These are phyloP conservation scores for Maconellicoccus hirsutus DNA, from an alignment of 1,140 invertebrate genomes.

Conservation along the genomic window DNA sequence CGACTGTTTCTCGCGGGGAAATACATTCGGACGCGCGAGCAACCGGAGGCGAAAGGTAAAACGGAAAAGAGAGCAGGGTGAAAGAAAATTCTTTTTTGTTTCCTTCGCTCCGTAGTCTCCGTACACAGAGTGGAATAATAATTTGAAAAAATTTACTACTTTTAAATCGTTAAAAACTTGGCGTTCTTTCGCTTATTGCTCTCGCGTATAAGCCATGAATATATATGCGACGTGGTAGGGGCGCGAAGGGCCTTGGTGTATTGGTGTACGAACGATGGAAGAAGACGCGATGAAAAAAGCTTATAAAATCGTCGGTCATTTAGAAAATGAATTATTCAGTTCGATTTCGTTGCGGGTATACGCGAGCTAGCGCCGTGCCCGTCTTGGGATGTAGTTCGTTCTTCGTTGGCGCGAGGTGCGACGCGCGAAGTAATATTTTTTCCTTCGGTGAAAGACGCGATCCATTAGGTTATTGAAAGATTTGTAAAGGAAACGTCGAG, in stretches of 20 bases:
- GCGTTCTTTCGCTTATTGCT: neutral
- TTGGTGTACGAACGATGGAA: neutral
- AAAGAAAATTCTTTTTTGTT: no score
- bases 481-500: neutral
- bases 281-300: neutral
- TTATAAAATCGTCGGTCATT: slow-evolving; percentile 2
- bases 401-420: no score
- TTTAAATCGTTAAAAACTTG: neutral
- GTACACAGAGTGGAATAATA: neutral
- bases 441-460: neutral
- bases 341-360: no score
- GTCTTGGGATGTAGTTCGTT: neutral
- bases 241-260: neutral
- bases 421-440: no score
- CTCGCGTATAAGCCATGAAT: no score
- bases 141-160: neutral
- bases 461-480: slow-evolving; percentile 9
- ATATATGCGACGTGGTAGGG: no score
- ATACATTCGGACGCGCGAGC: neutral
- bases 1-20: neutral
- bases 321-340: slow-evolving; percentile 10
- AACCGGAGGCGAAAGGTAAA: neutral
- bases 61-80: neutral
- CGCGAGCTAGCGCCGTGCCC: neutral
- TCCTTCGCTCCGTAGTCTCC: neutral